Base-by-base conservation (phyloP, 2,113 vertebrate genomes). In the Chelonoidis abingdonii region DNA sequence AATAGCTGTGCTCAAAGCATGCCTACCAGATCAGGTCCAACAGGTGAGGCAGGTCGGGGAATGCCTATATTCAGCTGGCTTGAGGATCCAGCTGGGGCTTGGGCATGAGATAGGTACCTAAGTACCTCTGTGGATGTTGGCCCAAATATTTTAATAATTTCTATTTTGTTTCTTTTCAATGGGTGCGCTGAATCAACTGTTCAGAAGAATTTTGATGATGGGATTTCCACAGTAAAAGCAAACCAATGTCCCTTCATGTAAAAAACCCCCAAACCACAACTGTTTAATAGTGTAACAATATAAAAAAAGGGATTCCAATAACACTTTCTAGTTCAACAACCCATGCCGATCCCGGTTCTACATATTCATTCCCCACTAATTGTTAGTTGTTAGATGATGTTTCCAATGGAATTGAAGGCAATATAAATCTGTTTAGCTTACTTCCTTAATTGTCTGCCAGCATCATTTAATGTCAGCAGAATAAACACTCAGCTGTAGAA, bases 381-480 rank as follows among this genome's bases (percentile, higher is more conserved):
- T n/a, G 14, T 21, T 69, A 17, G 96, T 49, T 62, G 52, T 82
- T 92, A 93, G 69, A 5, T 69, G 91, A 59, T 12, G 35, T n/a
- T 80, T 91, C 75, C 78, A 83, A 52, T 10, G 29, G 62, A 9
- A 95, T 78, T 84, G 80, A 81, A 75, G 44, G 10, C 62, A 80
- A 50, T 25, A 76, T 11, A 78, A 56, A 87, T 94, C 52, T 90
- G 25, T 92, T 87, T 76, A 72, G 53, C 92, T 93, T 92, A 35
- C 38, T 83, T 93, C 56, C 87, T 93, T 69, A n/a, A 84, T 35
- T 88, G 52, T 27, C 41, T 41, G 80, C 53, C 52, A 57, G 38
- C 38, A 24, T 65, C 62, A 84, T 57, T 92, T 72, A 84, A 86
- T 38, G 84, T 88, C 72, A 93, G 86, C 78, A 91, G 80, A 93